Conservation (phyloP, 2,797 vertebrate species). For the Aulostomus chinensis region DNA sequence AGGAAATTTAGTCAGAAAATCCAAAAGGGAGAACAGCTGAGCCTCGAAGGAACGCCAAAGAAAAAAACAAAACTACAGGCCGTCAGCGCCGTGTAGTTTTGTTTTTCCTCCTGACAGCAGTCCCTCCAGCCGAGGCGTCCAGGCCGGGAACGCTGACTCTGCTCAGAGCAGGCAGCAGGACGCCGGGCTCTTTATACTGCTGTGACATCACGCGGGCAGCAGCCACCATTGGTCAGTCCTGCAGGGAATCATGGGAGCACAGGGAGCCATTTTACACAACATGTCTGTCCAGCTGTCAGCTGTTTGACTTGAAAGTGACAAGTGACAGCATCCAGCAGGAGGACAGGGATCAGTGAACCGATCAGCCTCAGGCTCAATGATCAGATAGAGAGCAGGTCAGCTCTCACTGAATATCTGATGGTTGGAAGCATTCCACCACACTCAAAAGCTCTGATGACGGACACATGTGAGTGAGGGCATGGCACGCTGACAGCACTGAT, state of each 20-base stretch:
- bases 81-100: constrained; percentile 88
- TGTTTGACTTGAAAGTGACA: not conserved
- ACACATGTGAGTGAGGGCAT: too few species aligned
- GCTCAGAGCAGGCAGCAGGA: constrained; percentile 87
- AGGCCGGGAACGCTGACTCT: constrained; percentile 98
- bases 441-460: too few species aligned
- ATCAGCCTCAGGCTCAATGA: too few species aligned
- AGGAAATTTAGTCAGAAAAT: constrained; percentile 79
- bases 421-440: too few species aligned
- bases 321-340: too few species aligned
- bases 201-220: constrained; percentile 68
- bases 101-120: constrained; percentile 89
- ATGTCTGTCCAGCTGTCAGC: constrained; percentile 73
- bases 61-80: constrained; percentile 94
- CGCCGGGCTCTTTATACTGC: constrained; percentile 88
- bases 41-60: constrained; percentile 83
- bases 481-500: too few species aligned
- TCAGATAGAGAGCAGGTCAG: too few species aligned
- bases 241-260: constrained; percentile 70
- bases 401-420: too few species aligned
- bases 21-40: constrained; percentile 90
- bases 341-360: too few species aligned
- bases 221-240: constrained; percentile 77
- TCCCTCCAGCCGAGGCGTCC: constrained; percentile 98
- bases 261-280: constrained; percentile 47